Percentiles rank a stretch among this genome's conserved stretches.
Conservation (phyloP, 2,113 vertebrate species). For the Aegotheles bennettii region DNA sequence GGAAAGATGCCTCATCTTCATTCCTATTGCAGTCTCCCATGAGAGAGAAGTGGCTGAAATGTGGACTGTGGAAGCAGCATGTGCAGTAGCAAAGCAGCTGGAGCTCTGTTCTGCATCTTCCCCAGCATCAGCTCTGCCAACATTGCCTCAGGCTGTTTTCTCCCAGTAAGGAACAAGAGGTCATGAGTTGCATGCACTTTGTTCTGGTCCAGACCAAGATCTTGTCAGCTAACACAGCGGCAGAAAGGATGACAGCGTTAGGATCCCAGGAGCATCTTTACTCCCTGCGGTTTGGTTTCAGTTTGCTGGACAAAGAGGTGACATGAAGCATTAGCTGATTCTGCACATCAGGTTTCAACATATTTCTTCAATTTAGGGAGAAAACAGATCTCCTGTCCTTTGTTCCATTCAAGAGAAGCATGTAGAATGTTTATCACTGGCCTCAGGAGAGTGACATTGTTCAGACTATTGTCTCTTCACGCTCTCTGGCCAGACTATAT, state of each 20-base stretch:
- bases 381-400: neutral
- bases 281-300: neutral
- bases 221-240: neutral
- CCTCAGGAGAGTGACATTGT: neutral
- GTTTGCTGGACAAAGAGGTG: neutral
- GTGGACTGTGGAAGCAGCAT: neutral
- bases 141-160: neutral
- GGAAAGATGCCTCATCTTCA: neutral
- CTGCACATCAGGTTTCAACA: neutral
- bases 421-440: neutral
- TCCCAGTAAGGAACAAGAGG: neutral
- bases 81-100: slow-evolving; percentile 5
- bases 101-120: neutral
- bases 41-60: neutral
- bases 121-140: neutral
- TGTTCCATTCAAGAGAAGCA: neutral
- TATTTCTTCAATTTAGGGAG: neutral
- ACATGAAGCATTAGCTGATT: neutral
- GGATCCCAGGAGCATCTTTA: neutral
- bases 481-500: neutral
- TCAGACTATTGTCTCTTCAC: neutral
- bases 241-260: neutral
- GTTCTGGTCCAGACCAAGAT: neutral
- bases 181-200: neutral
- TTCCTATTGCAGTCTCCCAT: neutral